Percentiles rank a stretch among this genome's conserved stretches.
Evolutionary conservation across 2,797 vertebrate species (phyloP).

Genomic region (Hippocampus kuda): DNA sequence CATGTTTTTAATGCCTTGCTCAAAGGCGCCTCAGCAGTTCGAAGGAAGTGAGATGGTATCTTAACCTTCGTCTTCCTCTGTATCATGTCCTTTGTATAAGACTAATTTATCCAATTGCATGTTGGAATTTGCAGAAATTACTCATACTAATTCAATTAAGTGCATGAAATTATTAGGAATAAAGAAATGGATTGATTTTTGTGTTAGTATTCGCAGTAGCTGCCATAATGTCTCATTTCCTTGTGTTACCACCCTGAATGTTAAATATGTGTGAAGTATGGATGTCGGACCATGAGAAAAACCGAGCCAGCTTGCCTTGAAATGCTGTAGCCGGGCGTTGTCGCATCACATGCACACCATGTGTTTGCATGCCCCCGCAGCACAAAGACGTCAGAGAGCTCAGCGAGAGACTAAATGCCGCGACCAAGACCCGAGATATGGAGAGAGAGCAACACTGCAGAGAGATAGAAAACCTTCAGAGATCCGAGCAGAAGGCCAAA

Average conservation of each 20-base stretch:
- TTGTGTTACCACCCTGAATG: background rate
- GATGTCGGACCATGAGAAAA: background rate
- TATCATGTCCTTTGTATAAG: background rate
- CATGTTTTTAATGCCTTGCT: constrained; percentile 14
- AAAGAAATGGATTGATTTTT: background rate
- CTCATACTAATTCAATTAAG: background rate
- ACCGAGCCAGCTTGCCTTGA: background rate
- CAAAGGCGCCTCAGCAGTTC: background rate
- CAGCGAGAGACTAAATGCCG: constrained; percentile 69
- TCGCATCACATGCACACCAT: constrained; percentile 50
- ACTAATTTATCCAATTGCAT: background rate
- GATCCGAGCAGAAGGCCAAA: constrained; percentile 73
- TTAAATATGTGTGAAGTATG: background rate
- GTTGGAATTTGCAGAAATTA: background rate
- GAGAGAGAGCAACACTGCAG: constrained; percentile 76
- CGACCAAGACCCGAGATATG: constrained; percentile 61
- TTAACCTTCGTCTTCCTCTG: background rate
- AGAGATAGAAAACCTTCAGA: constrained; percentile 73
- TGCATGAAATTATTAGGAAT: background rate
- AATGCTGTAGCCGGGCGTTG: constrained; percentile 34
- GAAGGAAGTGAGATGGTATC: background rate
- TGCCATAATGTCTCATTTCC: background rate
- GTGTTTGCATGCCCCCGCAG: constrained; percentile 60
- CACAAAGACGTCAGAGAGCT: constrained; percentile 85
- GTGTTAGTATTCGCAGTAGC: background rate